Percentiles rank a stretch among this genome's conserved stretches.
Evolutionary conservation across 2,797 vertebrate species (phyloP).

Genomic region (Aplochiton taeniatus): DNA sequence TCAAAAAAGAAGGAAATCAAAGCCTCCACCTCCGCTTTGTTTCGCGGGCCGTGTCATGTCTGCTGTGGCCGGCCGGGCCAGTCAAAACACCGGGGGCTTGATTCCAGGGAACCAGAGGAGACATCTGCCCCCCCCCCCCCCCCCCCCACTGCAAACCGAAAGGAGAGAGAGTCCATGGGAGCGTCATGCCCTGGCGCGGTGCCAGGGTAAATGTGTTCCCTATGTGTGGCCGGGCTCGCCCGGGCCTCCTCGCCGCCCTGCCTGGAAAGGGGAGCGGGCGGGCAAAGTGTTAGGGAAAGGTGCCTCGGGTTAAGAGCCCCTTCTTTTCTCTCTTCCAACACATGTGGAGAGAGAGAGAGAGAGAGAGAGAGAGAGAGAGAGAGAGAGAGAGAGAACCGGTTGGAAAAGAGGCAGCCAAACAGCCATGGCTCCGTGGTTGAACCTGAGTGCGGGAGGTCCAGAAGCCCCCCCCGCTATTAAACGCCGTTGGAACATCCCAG

Average conservation of each 20-base stretch:
- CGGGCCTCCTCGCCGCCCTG: slow-evolving; percentile 8
- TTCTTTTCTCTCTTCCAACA: slow-evolving; percentile 41
- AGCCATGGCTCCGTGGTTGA: slow-evolving; percentile 70
- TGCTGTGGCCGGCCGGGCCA: slow-evolving; percentile 45
- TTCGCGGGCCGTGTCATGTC: slow-evolving; percentile 40
- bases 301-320: slow-evolving; percentile 58
- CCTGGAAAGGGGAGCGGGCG: slow-evolving; percentile 4
- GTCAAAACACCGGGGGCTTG: slow-evolving; percentile 62
- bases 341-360: slow-evolving; percentile 44
- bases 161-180: slow-evolving; percentile 63
- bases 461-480: slow-evolving; percentile 65
- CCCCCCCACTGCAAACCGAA: background rate
- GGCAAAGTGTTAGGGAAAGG: slow-evolving; percentile 56
- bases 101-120: slow-evolving; percentile 66
- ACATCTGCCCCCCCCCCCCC: slow-evolving; percentile 32
- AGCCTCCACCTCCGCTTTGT: slow-evolving; percentile 47
- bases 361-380: slow-evolving; percentile 18
- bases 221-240: slow-evolving; percentile 63
- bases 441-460: slow-evolving; percentile 77
- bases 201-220: slow-evolving; percentile 75
- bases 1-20: slow-evolving; percentile 9
- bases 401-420: slow-evolving; percentile 39
- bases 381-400: slow-evolving; percentile 45
- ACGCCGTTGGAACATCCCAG: slow-evolving; percentile 72
- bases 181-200: slow-evolving; percentile 66